These are phyloP conservation scores for Plodia interpunctella DNA, from an alignment of 1,140 invertebrate species.

Conservation along the genomic window DNA sequence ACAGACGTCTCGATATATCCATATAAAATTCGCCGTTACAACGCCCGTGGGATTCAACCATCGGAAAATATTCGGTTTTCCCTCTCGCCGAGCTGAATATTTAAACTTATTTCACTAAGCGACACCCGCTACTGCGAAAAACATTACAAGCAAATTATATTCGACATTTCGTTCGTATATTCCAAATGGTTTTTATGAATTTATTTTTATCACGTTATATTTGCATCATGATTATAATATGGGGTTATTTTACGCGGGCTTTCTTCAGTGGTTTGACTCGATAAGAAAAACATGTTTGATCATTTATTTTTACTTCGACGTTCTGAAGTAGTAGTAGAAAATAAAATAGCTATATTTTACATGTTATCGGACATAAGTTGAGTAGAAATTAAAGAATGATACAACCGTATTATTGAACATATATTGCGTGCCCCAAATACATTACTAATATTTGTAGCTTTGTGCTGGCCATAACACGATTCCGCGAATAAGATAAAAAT, in stretches of 20 bases:
- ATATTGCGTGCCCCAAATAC: background rate
- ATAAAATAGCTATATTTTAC: background rate
- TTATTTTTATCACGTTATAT: background rate
- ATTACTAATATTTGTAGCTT: background rate
- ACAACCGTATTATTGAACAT: background rate
- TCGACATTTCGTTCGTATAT: background rate
- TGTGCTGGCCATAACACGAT: background rate
- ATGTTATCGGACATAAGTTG: background rate
- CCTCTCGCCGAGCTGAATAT: conserved; percentile 9
- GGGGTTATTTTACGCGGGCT: no score
- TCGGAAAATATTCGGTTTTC: conserved; percentile 26
- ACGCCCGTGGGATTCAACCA: conserved; percentile 30
- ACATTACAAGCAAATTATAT: background rate
- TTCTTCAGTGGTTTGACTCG: no score
- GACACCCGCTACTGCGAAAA: background rate
- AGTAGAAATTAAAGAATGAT: background rate
- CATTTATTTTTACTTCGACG: no score
- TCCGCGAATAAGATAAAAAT: background rate
- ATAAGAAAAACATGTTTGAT: no score
- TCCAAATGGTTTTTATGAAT: background rate
- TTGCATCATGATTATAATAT: background rate
- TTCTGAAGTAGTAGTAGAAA: no score
- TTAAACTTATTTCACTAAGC: conserved; percentile 6
- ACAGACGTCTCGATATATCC: conserved; percentile 32
- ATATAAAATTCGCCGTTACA: conserved; percentile 52